These are phyloP conservation scores for Herminia tarsipennalis DNA, from an alignment of 2,888 invertebrate genomes.

Conservation along the genomic window DNA sequence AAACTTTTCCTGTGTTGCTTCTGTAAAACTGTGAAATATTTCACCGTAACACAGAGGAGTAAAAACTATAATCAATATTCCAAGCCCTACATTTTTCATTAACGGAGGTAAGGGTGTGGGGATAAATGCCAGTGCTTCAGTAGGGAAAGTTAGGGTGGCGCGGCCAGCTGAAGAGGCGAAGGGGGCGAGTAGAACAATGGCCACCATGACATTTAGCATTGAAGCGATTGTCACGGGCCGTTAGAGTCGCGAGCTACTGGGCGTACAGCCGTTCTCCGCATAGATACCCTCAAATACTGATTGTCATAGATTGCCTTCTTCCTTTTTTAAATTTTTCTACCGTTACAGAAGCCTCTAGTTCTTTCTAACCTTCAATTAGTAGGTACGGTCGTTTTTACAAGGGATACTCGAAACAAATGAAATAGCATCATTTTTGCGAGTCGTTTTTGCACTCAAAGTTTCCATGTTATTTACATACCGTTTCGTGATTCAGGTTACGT, in stretches of 20 bases:
- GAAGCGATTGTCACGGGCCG: slow-evolving; percentile 83
- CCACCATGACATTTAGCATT: slow-evolving; percentile 85
- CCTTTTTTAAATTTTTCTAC: slow-evolving; percentile 38
- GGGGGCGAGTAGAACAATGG: slow-evolving; percentile 75
- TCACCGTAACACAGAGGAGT: slow-evolving; percentile 32
- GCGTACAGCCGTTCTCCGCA: slow-evolving; percentile 71
- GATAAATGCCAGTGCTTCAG: slow-evolving; percentile 76
- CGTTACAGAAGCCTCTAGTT: slow-evolving; percentile 20
- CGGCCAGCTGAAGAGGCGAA: slow-evolving; percentile 48
- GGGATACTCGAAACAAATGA: slow-evolving; percentile 18
- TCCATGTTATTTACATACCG: slow-evolving; percentile 34
- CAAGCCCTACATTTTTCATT: slow-evolving; percentile 70
- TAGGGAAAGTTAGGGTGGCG: slow-evolving; percentile 62
- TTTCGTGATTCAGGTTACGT: slow-evolving; percentile 36
- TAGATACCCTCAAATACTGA: slow-evolving; percentile 66
- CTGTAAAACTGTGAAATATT: slow-evolving; percentile 28
- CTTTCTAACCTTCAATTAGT: slow-evolving; percentile 22
- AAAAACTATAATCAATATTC: slow-evolving; percentile 62
- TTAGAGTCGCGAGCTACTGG: slow-evolving; percentile 72
- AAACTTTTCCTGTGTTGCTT: slow-evolving; percentile 26
- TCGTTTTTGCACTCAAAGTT: slow-evolving; percentile 27
- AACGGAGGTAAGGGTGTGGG: slow-evolving; percentile 68
- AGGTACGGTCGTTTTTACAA: slow-evolving; percentile 12
- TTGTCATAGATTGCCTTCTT: slow-evolving; percentile 57
- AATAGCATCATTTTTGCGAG: slow-evolving; percentile 23